Percentiles rank a stretch among this genome's conserved stretches.
phyloP scores from a whole-genome alignment of 2,888 invertebrate species.

The Nasonia oneida region DNA sequence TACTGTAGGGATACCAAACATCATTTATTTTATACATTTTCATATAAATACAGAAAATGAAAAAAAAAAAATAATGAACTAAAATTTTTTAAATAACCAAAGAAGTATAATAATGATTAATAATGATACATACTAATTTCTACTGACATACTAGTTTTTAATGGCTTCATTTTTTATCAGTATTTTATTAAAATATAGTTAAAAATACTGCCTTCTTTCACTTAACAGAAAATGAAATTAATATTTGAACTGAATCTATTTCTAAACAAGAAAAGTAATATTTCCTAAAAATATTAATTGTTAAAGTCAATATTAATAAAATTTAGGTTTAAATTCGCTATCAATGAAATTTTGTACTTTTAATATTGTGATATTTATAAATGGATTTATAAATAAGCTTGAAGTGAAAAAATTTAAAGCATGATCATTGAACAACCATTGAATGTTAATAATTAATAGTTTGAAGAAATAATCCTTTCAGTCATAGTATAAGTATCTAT shows the following conservation, averaged over 20 bases:
- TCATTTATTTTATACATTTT: slow-evolving; percentile 32
- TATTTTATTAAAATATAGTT: slow-evolving; percentile 25
- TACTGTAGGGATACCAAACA: not conserved
- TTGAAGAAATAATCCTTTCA: slow-evolving; percentile 20
- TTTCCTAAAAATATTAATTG: slow-evolving; percentile 33
- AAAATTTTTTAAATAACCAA: slow-evolving; percentile 9
- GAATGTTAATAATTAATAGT: slow-evolving; percentile 39
- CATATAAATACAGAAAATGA: not conserved
- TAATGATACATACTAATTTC: slow-evolving; percentile 11
- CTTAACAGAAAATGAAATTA: slow-evolving; percentile 39
- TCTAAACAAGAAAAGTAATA: slow-evolving; percentile 18
- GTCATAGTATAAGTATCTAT: not conserved
- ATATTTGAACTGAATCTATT: slow-evolving; percentile 42
- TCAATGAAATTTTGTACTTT: slow-evolving; percentile 55
- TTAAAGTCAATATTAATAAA: slow-evolving; percentile 48
- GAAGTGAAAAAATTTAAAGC: slow-evolving; percentile 25
- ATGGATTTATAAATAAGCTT: slow-evolving; percentile 30
- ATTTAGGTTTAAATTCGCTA: slow-evolving; percentile 40
- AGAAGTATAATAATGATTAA: slow-evolving; percentile 13
- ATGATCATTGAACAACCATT: slow-evolving; percentile 26
- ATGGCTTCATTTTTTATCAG: slow-evolving; percentile 3
- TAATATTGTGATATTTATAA: slow-evolving; percentile 57
- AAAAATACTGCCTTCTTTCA: slow-evolving; percentile 40
- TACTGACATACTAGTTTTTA: slow-evolving; percentile 4
- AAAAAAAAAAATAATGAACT: not conserved